These are phyloP conservation scores for Agrochola macilenta DNA, from an alignment of 2,888 invertebrate species.

Conservation along the genomic window DNA sequence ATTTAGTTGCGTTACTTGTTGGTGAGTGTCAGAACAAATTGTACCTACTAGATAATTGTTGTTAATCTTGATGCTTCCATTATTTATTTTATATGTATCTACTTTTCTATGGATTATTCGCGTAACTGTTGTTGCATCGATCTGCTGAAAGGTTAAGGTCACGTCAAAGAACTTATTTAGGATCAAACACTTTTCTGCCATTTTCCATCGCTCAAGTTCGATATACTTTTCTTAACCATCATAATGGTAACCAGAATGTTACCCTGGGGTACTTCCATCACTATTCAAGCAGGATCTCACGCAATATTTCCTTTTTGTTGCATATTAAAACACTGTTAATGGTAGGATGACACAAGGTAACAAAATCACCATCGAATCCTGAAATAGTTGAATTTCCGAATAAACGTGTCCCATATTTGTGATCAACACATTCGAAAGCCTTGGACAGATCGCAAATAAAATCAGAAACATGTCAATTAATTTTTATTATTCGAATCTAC, in stretches of 20 bases:
- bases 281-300: background rate
- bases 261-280: constrained; percentile 13
- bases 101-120: background rate
- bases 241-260: background rate
- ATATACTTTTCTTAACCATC: background rate
- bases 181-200: background rate
- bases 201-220: background rate
- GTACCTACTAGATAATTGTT: background rate
- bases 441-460: constrained; percentile 27
- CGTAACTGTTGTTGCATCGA: background rate
- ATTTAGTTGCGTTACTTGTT: constrained; percentile 5
- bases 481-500: constrained; percentile 29
- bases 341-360: background rate
- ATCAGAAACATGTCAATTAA: background rate
- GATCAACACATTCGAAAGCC: constrained; percentile 34
- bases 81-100: background rate
- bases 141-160: constrained; percentile 17
- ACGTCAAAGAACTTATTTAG: background rate
- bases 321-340: background rate
- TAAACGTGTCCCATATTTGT: background rate
- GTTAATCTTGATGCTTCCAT: background rate
- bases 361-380: background rate
- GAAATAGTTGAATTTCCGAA: background rate
- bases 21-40: constrained; percentile 21
- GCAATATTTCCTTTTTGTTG: background rate